phyloP scores from a whole-genome alignment of 2,888 invertebrate species.

The Amitus sp. region DNA sequence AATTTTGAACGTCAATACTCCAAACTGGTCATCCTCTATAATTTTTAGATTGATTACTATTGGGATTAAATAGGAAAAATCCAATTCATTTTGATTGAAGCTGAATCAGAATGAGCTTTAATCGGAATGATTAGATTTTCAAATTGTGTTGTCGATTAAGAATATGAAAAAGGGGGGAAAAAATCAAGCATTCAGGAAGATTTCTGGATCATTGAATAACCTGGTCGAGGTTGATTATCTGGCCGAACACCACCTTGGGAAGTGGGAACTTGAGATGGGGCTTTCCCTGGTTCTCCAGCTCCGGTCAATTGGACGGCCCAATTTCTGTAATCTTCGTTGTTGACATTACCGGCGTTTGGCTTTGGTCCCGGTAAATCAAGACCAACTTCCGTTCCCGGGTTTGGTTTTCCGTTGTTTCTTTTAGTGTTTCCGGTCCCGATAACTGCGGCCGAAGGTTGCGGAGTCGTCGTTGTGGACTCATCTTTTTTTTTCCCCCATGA shows the following conservation, averaged over 20 bases:
- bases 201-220: neutral
- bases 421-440: slow-evolving; percentile 50
- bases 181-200: too few relatives aligned
- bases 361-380: slow-evolving; percentile 45
- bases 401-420: slow-evolving; percentile 48
- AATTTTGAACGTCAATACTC: too few relatives aligned
- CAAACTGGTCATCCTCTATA: too few relatives aligned
- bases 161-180: too few relatives aligned
- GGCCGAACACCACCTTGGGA: slow-evolving; percentile 17
- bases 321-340: slow-evolving; percentile 52
- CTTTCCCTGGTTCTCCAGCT: slow-evolving; percentile 50
- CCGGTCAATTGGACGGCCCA: slow-evolving; percentile 58
- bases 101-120: too few relatives aligned
- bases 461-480: slow-evolving; percentile 30
- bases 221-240: slow-evolving; percentile 22
- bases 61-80: too few relatives aligned
- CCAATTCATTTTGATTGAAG: too few relatives aligned
- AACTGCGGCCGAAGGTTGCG: slow-evolving; percentile 24
- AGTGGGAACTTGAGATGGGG: slow-evolving; percentile 49
- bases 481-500: slow-evolving; percentile 57
- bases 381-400: slow-evolving; percentile 61
- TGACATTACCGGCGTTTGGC: slow-evolving; percentile 45
- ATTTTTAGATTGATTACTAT: too few relatives aligned
- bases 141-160: too few relatives aligned
- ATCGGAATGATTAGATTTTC: too few relatives aligned